Evolutionary conservation across 2,888 invertebrate species (phyloP).

Genomic region (Pemphredon lugubris): DNA sequence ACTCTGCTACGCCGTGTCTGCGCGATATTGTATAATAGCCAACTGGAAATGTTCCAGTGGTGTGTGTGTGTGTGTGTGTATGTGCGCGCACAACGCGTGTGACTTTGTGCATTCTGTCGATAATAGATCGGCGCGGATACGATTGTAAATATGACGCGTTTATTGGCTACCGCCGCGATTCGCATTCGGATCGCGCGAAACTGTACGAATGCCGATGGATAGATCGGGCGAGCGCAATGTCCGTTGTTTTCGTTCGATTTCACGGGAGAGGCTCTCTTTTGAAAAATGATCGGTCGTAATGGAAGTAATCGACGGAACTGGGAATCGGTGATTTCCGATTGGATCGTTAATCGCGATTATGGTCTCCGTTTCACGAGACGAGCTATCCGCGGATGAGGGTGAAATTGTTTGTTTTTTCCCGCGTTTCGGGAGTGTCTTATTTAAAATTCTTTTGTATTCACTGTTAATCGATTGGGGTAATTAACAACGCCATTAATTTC

Average conservation of each 20-base stretch:
- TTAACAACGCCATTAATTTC: no score
- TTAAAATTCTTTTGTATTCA: no score
- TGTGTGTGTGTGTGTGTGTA: background rate
- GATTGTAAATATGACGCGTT: conserved; percentile 77
- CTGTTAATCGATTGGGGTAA: no score
- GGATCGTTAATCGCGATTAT: background rate
- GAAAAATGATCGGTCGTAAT: background rate
- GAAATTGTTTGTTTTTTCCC: no score
- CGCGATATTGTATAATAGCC: conserved; percentile 54
- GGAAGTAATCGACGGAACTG: background rate
- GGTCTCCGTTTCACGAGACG: background rate
- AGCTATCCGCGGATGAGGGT: no score
- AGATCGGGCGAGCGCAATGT: background rate
- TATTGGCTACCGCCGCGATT: conserved; percentile 60
- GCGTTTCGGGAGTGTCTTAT: no score
- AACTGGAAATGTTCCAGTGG: conserved; percentile 48
- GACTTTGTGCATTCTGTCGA: conserved; percentile 65
- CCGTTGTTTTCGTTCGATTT: background rate
- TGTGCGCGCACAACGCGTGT: conserved; percentile 27
- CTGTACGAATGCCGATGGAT: conserved; percentile 12
- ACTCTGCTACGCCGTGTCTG: conserved; percentile 64
- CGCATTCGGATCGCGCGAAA: conserved; percentile 12
- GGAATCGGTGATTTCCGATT: background rate
- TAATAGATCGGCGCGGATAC: conserved; percentile 74
- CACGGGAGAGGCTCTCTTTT: no score